phyloP scores from a whole-genome alignment of 1,140 invertebrate genomes.

The Cataglyphis hispanica region DNA sequence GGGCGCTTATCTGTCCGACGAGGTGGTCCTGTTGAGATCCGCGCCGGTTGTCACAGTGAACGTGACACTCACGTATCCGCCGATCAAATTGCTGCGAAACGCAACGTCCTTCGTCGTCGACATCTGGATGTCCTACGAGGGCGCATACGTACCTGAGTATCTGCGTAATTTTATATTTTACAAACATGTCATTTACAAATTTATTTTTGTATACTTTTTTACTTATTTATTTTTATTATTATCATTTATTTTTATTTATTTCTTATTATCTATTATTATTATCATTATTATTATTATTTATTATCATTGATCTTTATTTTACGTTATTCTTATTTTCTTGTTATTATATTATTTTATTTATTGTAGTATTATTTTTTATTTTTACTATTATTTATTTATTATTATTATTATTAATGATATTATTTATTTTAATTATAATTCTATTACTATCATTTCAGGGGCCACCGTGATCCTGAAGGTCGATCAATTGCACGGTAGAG shows the following conservation, averaged over 20 bases:
- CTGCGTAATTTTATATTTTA: conserved; percentile 70
- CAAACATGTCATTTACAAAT: no score
- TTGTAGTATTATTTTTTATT: not conserved
- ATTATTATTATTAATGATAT: no score
- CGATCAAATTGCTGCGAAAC: conserved; percentile 83
- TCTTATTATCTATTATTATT: no score
- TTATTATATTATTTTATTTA: no score
- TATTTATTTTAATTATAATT: not conserved
- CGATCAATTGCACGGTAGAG: conserved; percentile 76
- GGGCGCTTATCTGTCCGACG: conserved; percentile 88
- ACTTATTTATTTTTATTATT: no score
- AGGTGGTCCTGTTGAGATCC: conserved; percentile 87
- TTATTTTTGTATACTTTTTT: no score
- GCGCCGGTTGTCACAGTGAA: conserved; percentile 87
- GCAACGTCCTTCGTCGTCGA: conserved; percentile 79
- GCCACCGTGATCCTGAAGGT: conserved; percentile 68
- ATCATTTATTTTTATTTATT: no score
- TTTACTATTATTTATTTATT: not conserved
- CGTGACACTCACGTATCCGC: conserved; percentile 71
- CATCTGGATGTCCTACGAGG: conserved; percentile 75
- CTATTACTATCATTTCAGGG: conserved; percentile 27
- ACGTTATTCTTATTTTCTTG: not conserved
- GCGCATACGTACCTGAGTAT: conserved; percentile 66
- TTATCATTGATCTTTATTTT: no score
- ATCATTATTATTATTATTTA: no score